Conservation (phyloP, 1,140 invertebrate genomes). For the Euglossa dilemma region DNA sequence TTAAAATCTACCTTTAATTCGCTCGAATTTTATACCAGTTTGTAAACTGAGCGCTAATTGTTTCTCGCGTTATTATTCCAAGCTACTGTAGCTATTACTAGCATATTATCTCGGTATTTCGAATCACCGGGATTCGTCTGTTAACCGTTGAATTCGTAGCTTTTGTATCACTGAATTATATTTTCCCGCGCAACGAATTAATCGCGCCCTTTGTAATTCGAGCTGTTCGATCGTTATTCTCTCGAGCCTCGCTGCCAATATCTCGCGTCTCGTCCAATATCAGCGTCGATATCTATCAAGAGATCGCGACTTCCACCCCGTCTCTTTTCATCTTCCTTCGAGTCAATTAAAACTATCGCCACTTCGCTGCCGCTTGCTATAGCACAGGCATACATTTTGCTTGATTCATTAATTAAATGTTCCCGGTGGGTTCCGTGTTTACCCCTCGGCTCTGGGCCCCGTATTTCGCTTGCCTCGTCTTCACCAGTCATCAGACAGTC, state of each 20-base stretch:
- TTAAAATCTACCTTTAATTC: conserved; percentile 8
- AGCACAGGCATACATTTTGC: not conserved
- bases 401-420: conserved; percentile 64
- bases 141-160: too few species aligned
- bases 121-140: too few species aligned
- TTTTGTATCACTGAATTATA: too few species aligned
- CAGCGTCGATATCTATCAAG: too few species aligned
- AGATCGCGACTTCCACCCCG: not conserved
- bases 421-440: conserved; percentile 56
- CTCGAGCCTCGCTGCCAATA: too few species aligned
- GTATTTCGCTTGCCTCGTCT: conserved; percentile 40
- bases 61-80: too few species aligned
- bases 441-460: conserved; percentile 38
- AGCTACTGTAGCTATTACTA: too few species aligned
- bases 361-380: conserved; percentile 32
- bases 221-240: too few species aligned
- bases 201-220: too few species aligned
- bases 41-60: not conserved
- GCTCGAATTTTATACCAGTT: not conserved
- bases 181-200: too few species aligned
- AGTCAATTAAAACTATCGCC: conserved; percentile 60
- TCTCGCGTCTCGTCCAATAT: too few species aligned
- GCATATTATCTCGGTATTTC: too few species aligned
- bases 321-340: not conserved
- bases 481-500: conserved; percentile 17